Percentiles rank a stretch among this genome's conserved stretches.
Conservation (phyloP, 2,797 vertebrate species). For the Pteronotus mesoamericanus region DNA sequence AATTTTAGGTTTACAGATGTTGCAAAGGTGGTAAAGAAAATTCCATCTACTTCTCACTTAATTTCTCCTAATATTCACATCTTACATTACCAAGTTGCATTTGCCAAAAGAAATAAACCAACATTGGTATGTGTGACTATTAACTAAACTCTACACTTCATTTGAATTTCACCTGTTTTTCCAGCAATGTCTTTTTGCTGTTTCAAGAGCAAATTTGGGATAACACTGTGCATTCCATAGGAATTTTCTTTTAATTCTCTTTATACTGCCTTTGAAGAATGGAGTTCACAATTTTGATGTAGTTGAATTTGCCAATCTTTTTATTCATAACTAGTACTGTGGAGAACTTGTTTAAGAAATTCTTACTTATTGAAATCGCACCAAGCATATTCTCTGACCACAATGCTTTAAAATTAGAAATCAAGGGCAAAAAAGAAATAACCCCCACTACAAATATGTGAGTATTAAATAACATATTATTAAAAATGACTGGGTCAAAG, state of each 20-base stretch:
- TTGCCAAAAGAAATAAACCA: not conserved
- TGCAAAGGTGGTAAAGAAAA: not conserved
- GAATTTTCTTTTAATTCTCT: not conserved
- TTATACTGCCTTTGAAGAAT: not conserved
- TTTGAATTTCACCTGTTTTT: not conserved
- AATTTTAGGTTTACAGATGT: not conserved
- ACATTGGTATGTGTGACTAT: not conserved
- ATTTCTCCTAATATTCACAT: not conserved
- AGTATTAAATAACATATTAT: not conserved
- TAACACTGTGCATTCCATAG: not conserved
- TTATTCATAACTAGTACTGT: not conserved
- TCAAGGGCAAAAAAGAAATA: not conserved
- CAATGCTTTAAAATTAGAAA: not conserved
- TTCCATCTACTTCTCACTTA: not conserved
- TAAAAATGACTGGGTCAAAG: not conserved
- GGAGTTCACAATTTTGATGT: not conserved
- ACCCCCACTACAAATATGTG: not conserved
- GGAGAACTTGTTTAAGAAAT: not conserved
- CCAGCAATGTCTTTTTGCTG: not conserved
- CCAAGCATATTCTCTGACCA: not conserved
- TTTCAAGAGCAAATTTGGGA: not conserved
- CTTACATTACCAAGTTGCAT: not conserved
- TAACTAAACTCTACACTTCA: not conserved
- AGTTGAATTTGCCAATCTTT: not conserved
- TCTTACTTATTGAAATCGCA: not conserved